Percentiles rank a stretch among this genome's conserved stretches.
Evolutionary conservation across 2,797 vertebrate species (phyloP).

Genomic region (Thaleichthys pacificus): DNA sequence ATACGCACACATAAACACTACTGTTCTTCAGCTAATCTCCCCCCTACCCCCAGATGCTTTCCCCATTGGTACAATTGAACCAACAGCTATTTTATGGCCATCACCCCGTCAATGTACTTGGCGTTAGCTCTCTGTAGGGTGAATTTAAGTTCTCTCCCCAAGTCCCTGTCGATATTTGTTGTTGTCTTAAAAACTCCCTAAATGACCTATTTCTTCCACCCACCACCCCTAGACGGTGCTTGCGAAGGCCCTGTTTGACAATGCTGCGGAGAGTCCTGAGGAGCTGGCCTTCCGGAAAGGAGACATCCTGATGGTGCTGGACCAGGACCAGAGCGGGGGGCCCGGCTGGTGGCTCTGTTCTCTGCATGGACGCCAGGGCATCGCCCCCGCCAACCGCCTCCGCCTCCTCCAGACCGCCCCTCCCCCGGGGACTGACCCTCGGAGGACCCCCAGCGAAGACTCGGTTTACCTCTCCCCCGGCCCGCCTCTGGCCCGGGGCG

Average conservation of each 20-base stretch:
- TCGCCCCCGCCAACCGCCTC: conserved; percentile 89
- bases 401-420: conserved; percentile 79
- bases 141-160: too few relatives aligned
- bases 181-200: too few relatives aligned
- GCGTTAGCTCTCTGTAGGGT: not conserved
- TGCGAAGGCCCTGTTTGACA: conserved; percentile 90
- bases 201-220: conserved; percentile 3
- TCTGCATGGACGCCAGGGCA: conserved; percentile 87
- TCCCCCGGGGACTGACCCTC: conserved; percentile 45
- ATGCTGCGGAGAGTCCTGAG: conserved; percentile 88
- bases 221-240: conserved; percentile 78
- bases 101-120: not conserved
- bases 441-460: conserved; percentile 62
- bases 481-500: conserved; percentile 37
- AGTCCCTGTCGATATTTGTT: not conserved
- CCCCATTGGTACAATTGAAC: not conserved
- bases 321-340: conserved; percentile 78
- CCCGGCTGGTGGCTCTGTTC: conserved; percentile 91
- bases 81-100: not conserved
- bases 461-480: conserved; percentile 68
- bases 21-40: too few relatives aligned
- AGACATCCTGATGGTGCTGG: conserved; percentile 88
- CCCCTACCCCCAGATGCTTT: not conserved
- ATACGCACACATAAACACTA: not conserved
- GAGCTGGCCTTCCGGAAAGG: conserved; percentile 90